A percentile compares a stretch with the other conserved stretches of the same genome.
These are phyloP conservation scores for Matsumurasca onukii DNA, from an alignment of 1,140 invertebrate species.

Conservation along the genomic window DNA sequence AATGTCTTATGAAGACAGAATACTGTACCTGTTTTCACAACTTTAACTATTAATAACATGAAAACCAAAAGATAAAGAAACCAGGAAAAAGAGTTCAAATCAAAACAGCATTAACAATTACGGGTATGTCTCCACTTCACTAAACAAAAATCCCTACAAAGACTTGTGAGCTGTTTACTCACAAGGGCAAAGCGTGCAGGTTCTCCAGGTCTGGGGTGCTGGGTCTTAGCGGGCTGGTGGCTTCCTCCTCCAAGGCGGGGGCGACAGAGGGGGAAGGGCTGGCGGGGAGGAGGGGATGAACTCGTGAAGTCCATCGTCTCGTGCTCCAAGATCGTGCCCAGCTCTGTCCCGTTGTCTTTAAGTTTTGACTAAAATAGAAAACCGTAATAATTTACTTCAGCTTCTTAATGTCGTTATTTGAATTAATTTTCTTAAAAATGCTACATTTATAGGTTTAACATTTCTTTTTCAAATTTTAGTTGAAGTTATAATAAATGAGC, in stretches of 20 bases:
- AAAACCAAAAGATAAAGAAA: no score
- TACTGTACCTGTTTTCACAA: no score
- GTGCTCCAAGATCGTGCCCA: slow-evolving; percentile 92
- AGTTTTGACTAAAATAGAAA: slow-evolving; percentile 56
- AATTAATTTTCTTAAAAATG: background rate
- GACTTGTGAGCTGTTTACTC: no score
- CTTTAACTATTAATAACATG: no score
- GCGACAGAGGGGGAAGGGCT: slow-evolving; percentile 30
- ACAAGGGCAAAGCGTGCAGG: slow-evolving; percentile 69
- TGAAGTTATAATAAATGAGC: no score
- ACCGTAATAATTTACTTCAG: background rate
- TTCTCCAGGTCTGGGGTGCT: slow-evolving; percentile 55
- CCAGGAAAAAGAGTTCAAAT: no score
- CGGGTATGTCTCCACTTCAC: no score
- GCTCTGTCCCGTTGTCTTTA: slow-evolving; percentile 69
- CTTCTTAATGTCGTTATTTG: no score
- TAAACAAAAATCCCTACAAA: no score
- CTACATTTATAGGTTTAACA: background rate
- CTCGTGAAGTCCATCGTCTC: slow-evolving; percentile 85
- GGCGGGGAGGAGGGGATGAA: slow-evolving; percentile 43
- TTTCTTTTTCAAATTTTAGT: background rate
- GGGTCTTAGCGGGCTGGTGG: slow-evolving; percentile 38
- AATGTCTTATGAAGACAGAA: no score
- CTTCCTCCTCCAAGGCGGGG: slow-evolving; percentile 50
- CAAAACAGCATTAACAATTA: no score